A percentile compares a stretch with the other conserved stretches of the same genome.
Conservation (phyloP, 2,797 vertebrate genomes). For the Dipus sagitta region DNA sequence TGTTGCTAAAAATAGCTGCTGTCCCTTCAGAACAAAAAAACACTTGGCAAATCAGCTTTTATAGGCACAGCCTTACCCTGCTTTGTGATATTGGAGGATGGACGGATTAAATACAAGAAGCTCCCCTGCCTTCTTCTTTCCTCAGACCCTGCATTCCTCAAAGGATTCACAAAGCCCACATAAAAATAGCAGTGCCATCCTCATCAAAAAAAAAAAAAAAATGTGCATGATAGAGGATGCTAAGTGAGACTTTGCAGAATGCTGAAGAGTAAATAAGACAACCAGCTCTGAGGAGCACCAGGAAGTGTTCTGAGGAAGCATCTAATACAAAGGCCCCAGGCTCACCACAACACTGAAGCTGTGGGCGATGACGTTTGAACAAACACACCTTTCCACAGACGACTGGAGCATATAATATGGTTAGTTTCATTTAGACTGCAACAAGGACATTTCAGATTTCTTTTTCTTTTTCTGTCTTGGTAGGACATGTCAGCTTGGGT, state of each 20-base stretch:
- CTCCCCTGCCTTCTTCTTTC: slow-evolving; percentile 4
- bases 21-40: slow-evolving; percentile 81
- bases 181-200: slow-evolving; percentile 69
- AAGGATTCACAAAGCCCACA: slow-evolving; percentile 73
- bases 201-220: slow-evolving; percentile 62
- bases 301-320: slow-evolving; percentile 37
- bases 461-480: not conserved
- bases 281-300: slow-evolving; percentile 2
- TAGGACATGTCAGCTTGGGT: not conserved
- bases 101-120: slow-evolving; percentile 53
- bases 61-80: slow-evolving; percentile 67
- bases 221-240: slow-evolving; percentile 67
- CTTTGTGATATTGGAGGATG: slow-evolving; percentile 39
- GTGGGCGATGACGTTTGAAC: slow-evolving; percentile 18
- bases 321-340: slow-evolving; percentile 49
- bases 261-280: slow-evolving; percentile 77
- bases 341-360: slow-evolving; percentile 18
- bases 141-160: slow-evolving; percentile 65
- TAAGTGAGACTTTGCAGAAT: slow-evolving; percentile 77
- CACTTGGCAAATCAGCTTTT: slow-evolving; percentile 81
- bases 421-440: slow-evolving; percentile 51
- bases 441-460: slow-evolving; percentile 6
- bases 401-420: not conserved
- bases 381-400: slow-evolving; percentile 51
- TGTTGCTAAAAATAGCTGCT: slow-evolving; percentile 83